Base-by-base conservation (phyloP, 2,113 vertebrate species). In the Oncorhynchus nerka region DNA sequence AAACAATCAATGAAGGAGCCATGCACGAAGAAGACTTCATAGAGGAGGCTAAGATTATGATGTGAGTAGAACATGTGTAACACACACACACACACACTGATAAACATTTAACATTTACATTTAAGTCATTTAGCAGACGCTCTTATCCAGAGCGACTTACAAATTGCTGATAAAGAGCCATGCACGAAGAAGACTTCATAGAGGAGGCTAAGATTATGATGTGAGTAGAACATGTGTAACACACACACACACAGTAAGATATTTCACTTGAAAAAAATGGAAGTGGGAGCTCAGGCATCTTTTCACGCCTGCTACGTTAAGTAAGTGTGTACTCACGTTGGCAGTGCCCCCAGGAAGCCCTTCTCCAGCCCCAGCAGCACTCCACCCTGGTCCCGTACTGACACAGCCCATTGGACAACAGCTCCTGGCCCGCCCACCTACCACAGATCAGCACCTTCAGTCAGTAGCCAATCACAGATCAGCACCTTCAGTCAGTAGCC, bases 301-400 rank as follows among this genome's bases (percentile, higher is more conserved):
- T 65, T 6, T 2, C 15, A 72, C 24, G 19, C 6, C 5, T 28
- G 30, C 73, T 39, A 65, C 62, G 12, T 24, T 75, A 68, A 68
- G 75, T 79, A 64, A 72, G 84, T 76, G 72, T 0, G 28, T 94
- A 92, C 96, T 97, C 91, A 99, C 97, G 96, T 81, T 93, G 94
- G 86, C 97, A 98, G 1, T 89, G 94, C 72, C 95, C 96, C 93
- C 93, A 88, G 15, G 93, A 87, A 81, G 80, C 85, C 1, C 87
- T 93, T 1, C 88, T 93, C 97, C 96, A 98, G 81, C 96, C 97
- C 97, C 96, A 97, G 89, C 97, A 98, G 91, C 97, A 98, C 85
- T 96, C 95, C 76, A 95, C 89, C 49, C 93, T 92, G 82, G 92
- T 93, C 4, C 95, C 95, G 45, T 95, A 95, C 7, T 86, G 94